phyloP scores from a whole-genome alignment of 2,797 vertebrate species.

The Petrocephalus schoutedeni region DNA sequence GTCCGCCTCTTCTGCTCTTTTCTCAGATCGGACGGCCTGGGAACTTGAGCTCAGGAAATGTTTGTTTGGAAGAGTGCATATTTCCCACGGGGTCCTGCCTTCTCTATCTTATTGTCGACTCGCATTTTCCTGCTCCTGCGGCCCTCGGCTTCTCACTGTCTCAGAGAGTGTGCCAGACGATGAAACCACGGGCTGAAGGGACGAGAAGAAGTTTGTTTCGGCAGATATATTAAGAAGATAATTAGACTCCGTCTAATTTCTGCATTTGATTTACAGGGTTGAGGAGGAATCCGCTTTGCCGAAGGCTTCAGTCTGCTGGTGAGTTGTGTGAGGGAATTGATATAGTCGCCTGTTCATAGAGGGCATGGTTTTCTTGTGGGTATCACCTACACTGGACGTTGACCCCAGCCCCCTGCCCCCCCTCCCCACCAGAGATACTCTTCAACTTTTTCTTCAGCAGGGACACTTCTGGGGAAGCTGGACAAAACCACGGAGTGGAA shows the following conservation, averaged over 20 bases:
- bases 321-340: background rate
- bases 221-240: background rate
- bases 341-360: background rate
- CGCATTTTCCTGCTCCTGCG: background rate
- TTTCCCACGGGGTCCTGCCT: slow-evolving; percentile 14
- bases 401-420: background rate
- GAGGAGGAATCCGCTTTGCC: background rate
- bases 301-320: background rate
- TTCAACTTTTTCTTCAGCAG: background rate
- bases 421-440: background rate
- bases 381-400: background rate
- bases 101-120: background rate
- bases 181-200: background rate
- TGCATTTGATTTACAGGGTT: background rate
- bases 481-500: background rate
- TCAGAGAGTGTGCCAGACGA: background rate
- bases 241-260: background rate
- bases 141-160: background rate
- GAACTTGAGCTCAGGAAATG: background rate
- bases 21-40: background rate
- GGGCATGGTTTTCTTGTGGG: background rate
- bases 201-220: background rate
- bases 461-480: background rate
- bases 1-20: background rate
- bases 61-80: slow-evolving; percentile 4